phyloP scores from a whole-genome alignment of 1,140 invertebrate species.

The Kradibia gibbosae region DNA sequence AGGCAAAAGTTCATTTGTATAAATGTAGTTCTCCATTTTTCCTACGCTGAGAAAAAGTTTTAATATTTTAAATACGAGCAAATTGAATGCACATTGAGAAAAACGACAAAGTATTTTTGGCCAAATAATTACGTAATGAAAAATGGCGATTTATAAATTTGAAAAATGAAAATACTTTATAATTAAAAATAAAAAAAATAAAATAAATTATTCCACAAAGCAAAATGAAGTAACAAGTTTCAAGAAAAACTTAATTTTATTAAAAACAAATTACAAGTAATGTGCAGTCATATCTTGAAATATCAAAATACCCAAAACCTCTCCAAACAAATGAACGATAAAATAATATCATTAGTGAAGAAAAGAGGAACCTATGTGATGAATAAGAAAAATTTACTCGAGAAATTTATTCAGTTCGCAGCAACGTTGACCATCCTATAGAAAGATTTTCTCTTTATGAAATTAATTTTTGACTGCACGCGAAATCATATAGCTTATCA shows the following conservation, averaged over 20 bases:
- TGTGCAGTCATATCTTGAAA: not conserved
- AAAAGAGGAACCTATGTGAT: not conserved
- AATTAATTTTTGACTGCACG: slow-evolving; percentile 33
- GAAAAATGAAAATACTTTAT: not conserved
- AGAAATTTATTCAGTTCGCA: not conserved
- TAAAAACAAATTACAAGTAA: too few relatives aligned
- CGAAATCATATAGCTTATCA: slow-evolving; percentile 35
- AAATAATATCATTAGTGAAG: not conserved
- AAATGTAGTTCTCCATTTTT: slow-evolving; percentile 6
- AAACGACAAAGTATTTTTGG: not conserved
- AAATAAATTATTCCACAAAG: too few relatives aligned
- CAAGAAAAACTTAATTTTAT: too few relatives aligned
- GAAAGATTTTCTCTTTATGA: slow-evolving; percentile 48
- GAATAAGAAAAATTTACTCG: not conserved
- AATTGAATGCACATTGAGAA: not conserved
- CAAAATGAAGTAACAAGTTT: not conserved
- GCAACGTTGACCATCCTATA: not conserved
- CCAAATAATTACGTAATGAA: not conserved
- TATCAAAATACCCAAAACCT: slow-evolving; percentile 13
- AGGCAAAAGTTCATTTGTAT: slow-evolving; percentile 11
- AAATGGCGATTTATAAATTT: not conserved
- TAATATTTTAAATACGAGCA: not conserved
- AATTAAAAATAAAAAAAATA: not conserved
- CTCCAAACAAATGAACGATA: not conserved
- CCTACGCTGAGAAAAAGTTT: slow-evolving; percentile 35